Conservation (phyloP, 2,797 vertebrate species). For the Adrianichthys oophorus region DNA sequence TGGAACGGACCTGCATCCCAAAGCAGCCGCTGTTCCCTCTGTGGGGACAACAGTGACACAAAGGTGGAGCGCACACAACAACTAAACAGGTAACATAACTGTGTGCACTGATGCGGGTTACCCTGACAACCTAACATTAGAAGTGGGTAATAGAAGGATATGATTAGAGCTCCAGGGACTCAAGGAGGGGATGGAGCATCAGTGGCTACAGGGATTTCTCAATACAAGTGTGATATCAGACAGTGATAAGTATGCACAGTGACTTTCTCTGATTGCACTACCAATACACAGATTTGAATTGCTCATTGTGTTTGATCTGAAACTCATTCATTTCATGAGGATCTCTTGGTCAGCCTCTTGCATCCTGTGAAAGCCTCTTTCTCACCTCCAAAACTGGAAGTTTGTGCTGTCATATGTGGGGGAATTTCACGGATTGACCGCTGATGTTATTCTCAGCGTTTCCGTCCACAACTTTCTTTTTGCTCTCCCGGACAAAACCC, state of each 20-base stretch:
- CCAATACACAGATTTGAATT: too few relatives aligned
- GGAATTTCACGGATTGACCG: constrained; percentile 3
- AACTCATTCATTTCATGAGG: too few relatives aligned
- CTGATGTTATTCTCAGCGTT: background rate
- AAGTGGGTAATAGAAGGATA: constrained; percentile 34
- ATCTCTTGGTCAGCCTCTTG: constrained; percentile 6
- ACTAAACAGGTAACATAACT: constrained; percentile 15
- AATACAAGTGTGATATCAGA: constrained; percentile 16
- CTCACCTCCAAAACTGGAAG: constrained; percentile 53
- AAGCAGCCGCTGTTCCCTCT: constrained; percentile 32
- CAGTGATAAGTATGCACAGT: too few relatives aligned
- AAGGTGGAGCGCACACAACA: constrained; percentile 24
- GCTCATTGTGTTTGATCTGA: too few relatives aligned
- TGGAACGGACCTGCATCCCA: constrained; percentile 42
- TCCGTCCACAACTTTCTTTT: rapidly evolving
- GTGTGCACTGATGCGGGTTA: constrained; percentile 49
- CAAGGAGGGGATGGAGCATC: constrained; percentile 40
- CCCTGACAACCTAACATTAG: constrained; percentile 66
- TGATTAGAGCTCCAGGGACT: constrained; percentile 67
- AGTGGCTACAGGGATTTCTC: constrained; percentile 53
- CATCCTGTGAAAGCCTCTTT: constrained; percentile 34
- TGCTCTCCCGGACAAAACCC: background rate
- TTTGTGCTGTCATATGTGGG: constrained; percentile 37
- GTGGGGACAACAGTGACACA: constrained; percentile 6
- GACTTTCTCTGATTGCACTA: too few relatives aligned